These are phyloP conservation scores for Anthoscopus minutus DNA, from an alignment of 2,113 vertebrate species.

Conservation along the genomic window DNA sequence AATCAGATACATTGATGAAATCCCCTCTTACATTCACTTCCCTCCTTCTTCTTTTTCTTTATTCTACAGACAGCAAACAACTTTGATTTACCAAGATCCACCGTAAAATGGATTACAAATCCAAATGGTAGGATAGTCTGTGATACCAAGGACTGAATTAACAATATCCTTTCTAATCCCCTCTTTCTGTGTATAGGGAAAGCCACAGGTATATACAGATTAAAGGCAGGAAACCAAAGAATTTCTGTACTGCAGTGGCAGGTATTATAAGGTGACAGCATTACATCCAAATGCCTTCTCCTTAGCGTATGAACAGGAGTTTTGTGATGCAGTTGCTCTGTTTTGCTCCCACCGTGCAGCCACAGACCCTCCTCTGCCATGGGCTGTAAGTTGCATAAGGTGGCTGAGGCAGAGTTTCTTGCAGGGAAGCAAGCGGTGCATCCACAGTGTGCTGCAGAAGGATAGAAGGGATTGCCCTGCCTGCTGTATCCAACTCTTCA, in stretches of 20 bases:
- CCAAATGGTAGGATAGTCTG: background rate
- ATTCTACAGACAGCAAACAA: background rate
- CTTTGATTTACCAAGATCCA: background rate
- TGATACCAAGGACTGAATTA: background rate
- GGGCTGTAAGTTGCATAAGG: background rate
- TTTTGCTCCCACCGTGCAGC: background rate
- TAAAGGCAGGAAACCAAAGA: background rate
- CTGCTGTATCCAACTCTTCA: background rate
- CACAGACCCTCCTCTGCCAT: background rate
- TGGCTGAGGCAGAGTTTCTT: background rate
- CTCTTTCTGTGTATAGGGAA: background rate
- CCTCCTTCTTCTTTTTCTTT: background rate
- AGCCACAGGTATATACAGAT: background rate
- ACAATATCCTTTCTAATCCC: background rate
- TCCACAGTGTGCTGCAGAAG: background rate
- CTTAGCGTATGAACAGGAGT: background rate
- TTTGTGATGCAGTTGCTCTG: background rate
- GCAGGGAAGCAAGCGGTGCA: fast-evolving
- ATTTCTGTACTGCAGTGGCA: background rate
- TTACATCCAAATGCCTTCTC: background rate
- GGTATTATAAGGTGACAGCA: background rate
- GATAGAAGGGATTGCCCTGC: background rate
- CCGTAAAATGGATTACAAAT: background rate
- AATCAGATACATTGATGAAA: background rate
- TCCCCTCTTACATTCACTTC: background rate